Conservation (phyloP, 2,888 invertebrate genomes). For the Meloe dianella region DNA sequence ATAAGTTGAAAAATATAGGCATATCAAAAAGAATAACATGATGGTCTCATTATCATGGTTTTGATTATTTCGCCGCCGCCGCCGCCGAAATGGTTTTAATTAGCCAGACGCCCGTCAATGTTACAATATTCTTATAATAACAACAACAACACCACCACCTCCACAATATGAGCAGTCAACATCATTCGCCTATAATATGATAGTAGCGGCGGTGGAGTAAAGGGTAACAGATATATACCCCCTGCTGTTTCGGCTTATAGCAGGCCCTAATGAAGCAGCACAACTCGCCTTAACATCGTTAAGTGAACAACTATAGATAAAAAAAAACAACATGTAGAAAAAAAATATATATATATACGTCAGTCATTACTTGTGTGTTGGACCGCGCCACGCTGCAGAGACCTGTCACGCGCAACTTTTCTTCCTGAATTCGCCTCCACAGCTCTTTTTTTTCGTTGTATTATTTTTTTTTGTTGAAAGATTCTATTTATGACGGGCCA, state of each 20-base stretch:
- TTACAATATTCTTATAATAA: slow-evolving; percentile 2
- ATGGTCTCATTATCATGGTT: not conserved
- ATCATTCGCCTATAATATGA: slow-evolving; percentile 8
- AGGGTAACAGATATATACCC: slow-evolving; percentile 17
- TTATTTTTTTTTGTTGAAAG: too few relatives aligned
- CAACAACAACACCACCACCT: not conserved
- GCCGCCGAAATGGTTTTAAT: slow-evolving; percentile 4
- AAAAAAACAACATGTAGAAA: not conserved
- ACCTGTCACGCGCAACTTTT: slow-evolving; percentile 36
- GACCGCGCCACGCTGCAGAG: slow-evolving; percentile 15
- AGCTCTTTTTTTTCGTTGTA: slow-evolving; percentile 18
- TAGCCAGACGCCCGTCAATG: slow-evolving; percentile 11
- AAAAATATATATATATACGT: slow-evolving; percentile 13
- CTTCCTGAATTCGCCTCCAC: slow-evolving; percentile 37
- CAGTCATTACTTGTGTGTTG: slow-evolving; percentile 31
- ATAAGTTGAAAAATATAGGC: not conserved
- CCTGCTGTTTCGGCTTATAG: slow-evolving; percentile 31
- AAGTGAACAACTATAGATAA: slow-evolving; percentile 42
- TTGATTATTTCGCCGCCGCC: slow-evolving; percentile 7
- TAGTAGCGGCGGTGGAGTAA: slow-evolving; percentile 1
- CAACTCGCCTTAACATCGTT: slow-evolving; percentile 48
- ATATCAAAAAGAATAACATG: not conserved
- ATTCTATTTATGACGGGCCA: not conserved
- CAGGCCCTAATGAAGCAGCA: slow-evolving; percentile 53
- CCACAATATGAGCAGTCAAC: slow-evolving; percentile 5